Evolutionary conservation across 2,113 vertebrate genomes (phyloP).

Genomic region (Microcebus murinus): DNA sequence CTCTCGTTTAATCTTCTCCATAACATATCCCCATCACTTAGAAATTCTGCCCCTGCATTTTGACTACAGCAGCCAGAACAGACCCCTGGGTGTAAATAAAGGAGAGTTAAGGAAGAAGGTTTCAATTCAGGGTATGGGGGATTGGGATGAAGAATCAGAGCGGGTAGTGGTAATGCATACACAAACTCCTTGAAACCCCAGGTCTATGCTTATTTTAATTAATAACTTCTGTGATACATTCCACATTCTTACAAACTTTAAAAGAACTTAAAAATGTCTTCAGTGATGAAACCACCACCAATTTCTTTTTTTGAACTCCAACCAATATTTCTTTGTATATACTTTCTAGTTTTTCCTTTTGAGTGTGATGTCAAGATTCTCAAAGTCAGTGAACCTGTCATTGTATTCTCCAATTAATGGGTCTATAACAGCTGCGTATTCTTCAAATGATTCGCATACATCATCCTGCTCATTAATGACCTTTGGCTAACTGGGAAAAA

Average conservation of each 20-base stretch:
- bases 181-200: neutral
- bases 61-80: neutral
- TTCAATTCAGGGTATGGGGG: neutral
- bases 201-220: neutral
- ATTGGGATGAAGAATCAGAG: neutral
- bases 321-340: neutral
- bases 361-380: neutral
- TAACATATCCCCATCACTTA: neutral
- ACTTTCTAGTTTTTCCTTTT: conserved; percentile 18
- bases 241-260: neutral
- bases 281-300: neutral
- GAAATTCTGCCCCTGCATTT: neutral
- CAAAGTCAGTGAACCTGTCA: no score
- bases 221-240: neutral
- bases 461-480: no score
- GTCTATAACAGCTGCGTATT: no score
- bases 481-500: no score
- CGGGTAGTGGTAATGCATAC: neutral
- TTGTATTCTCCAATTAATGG: no score
- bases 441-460: no score
- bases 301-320: neutral
- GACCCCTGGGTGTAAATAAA: neutral
- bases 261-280: neutral
- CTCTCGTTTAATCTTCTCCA: neutral
- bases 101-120: neutral